These are phyloP conservation scores for Girardinus metallicus DNA, from an alignment of 2,797 vertebrate genomes.

Conservation along the genomic window DNA sequence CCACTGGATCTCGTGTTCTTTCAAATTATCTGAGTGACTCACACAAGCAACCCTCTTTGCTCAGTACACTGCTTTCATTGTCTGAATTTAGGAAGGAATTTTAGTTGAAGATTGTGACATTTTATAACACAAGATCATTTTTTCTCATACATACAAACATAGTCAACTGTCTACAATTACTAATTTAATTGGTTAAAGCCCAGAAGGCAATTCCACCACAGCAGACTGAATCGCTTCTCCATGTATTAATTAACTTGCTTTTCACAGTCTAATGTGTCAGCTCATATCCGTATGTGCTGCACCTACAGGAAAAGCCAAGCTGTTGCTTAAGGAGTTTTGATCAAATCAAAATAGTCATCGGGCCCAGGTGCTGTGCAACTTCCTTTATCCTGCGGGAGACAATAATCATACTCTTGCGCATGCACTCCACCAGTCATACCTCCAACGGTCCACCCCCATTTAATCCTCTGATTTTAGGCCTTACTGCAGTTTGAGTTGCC, in stretches of 20 bases:
- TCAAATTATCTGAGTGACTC: slow-evolving; percentile 60
- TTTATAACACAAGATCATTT: slow-evolving; percentile 20
- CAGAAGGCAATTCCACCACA: slow-evolving; percentile 16
- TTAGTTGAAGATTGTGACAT: slow-evolving; percentile 45
- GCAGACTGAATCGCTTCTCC: slow-evolving; percentile 14
- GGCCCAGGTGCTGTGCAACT: slow-evolving; percentile 42
- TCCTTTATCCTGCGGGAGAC: slow-evolving; percentile 37
- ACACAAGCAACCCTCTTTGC: slow-evolving; percentile 37
- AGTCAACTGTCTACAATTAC: background rate
- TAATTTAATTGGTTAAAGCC: slow-evolving; percentile 3
- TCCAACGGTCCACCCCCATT: slow-evolving; percentile 53
- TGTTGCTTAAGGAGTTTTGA: slow-evolving; percentile 29
- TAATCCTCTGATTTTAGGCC: slow-evolving; percentile 76
- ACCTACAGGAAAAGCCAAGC: slow-evolving; percentile 8
- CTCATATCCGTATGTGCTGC: slow-evolving; percentile 25
- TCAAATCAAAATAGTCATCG: slow-evolving; percentile 37
- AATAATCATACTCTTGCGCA: slow-evolving; percentile 44
- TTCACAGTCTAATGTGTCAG: slow-evolving; percentile 40
- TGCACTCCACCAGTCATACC: slow-evolving; percentile 22
- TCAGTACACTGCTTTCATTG: slow-evolving; percentile 63
- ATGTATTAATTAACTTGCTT: slow-evolving; percentile 41
- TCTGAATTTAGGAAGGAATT: slow-evolving; percentile 50
- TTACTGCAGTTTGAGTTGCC: slow-evolving; percentile 61
- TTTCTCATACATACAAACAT: background rate
- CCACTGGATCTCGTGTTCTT: slow-evolving; percentile 50